Conservation (phyloP, 2,888 invertebrate species). For the Sarcophaga carnaria region DNA sequence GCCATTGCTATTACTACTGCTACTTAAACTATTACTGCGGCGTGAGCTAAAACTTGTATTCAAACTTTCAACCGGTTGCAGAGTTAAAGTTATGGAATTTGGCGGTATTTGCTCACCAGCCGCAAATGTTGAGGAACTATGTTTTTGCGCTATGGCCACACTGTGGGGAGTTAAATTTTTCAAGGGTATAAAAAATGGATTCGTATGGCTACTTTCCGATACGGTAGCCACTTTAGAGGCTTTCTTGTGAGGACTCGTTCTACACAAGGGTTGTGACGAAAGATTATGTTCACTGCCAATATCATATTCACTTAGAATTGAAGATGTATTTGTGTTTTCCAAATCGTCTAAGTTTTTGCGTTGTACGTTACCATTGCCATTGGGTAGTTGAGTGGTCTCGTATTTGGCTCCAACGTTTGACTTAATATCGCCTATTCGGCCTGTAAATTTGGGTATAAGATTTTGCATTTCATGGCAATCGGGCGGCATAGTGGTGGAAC, state of each 20-base stretch:
- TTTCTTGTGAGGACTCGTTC: conserved; percentile 70
- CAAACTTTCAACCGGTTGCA: conserved; percentile 69
- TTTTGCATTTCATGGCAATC: conserved; percentile 82
- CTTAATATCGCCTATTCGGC: conserved; percentile 75
- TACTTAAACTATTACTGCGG: conserved; percentile 77
- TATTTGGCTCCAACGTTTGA: conserved; percentile 75
- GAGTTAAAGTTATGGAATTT: conserved; percentile 74
- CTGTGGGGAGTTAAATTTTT: conserved; percentile 74
- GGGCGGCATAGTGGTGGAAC: conserved; percentile 78
- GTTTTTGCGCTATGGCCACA: conserved; percentile 75
- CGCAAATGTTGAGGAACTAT: conserved; percentile 76
- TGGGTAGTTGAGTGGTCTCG: conserved; percentile 77
- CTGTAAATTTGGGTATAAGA: conserved; percentile 78
- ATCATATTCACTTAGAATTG: conserved; percentile 59
- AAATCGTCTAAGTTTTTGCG: conserved; percentile 42
- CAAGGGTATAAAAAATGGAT: conserved; percentile 78
- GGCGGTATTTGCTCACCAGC: conserved; percentile 73
- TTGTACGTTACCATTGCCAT: conserved; percentile 73
- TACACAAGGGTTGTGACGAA: conserved; percentile 78
- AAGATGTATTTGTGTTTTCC: conserved; percentile 60
- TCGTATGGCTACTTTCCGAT: conserved; percentile 71
- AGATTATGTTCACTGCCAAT: conserved; percentile 75
- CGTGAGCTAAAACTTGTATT: conserved; percentile 69
- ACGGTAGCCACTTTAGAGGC: conserved; percentile 63
- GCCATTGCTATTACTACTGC: conserved; percentile 73